A percentile compares a stretch with the other conserved stretches of the same genome.
These are phyloP conservation scores for Apis cerana DNA, from an alignment of 1,140 invertebrate species.

Conservation along the genomic window DNA sequence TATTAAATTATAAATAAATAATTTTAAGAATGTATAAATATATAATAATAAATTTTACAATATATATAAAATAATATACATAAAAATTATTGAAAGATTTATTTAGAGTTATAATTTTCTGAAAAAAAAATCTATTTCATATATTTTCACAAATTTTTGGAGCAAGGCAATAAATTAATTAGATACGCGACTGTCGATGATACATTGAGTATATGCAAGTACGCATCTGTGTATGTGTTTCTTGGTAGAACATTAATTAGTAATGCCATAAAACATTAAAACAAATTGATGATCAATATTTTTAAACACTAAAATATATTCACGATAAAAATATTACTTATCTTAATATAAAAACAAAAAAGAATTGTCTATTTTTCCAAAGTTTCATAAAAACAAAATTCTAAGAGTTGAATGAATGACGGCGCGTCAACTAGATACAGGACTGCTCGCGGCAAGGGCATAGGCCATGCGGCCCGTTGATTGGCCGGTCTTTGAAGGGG, in stretches of 20 bases:
- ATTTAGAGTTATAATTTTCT: too few species aligned
- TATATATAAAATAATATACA: background rate
- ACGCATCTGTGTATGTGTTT: background rate
- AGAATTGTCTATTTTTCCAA: too few species aligned
- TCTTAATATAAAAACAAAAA: too few species aligned
- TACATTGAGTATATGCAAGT: background rate
- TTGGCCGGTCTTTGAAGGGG: conserved; percentile 51
- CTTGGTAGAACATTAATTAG: conserved; percentile 44
- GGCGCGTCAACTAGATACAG: conserved; percentile 47
- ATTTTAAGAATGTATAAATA: background rate
- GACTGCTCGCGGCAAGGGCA: conserved; percentile 53
- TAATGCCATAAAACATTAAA: background rate
- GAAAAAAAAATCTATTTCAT: background rate
- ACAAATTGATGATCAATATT: background rate
- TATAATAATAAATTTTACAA: too few species aligned
- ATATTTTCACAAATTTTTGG: background rate
- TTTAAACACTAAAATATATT: accelerated
- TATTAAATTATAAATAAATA: background rate
- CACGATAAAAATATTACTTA: too few species aligned
- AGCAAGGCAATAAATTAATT: conserved; percentile 33
- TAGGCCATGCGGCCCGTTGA: conserved; percentile 52
- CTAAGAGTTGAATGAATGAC: conserved; percentile 43
- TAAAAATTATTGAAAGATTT: background rate
- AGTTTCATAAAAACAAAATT: conserved; percentile 15
- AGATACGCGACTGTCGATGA: conserved; percentile 24